Evolutionary conservation across 2,888 invertebrate genomes (phyloP), one percentile per base, ranked within the genome.

Genomic region (Dromius quadrimaculatus): DNA sequence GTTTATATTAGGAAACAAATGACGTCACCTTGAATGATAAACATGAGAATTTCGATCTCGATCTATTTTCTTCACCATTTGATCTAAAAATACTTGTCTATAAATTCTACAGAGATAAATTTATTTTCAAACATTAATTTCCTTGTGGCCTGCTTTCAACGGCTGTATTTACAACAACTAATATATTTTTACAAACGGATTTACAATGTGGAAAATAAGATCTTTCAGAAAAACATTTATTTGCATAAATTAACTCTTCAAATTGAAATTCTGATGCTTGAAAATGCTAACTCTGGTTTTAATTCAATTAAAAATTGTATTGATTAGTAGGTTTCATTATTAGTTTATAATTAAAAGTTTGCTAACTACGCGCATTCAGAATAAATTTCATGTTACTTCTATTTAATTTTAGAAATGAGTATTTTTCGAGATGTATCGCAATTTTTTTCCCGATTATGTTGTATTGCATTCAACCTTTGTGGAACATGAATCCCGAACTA

Each of bases 31-130:
- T 4, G 13, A 54, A 9, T 54, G 13, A 28, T 54, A 54, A 54
- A 54, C 50, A 54, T 54, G 13, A 28, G 9, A 54, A 32, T 54
- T 54, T 9, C 50, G 50, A 54, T 54, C 23, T 54, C 13, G 50
- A 28, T 54, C 50, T 32, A 54, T 54, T 54, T 54, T 54, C 50
- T 28, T 28, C 23, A 54, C 50, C 23, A 28, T 13, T 23, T 15
- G 23, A 54, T 54, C 50, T 54, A 54, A 54, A 54, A 54, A 54
- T 54, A 54, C 50, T 11, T 4, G 28, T 54, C 50, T 54, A 54
- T 54, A 54, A 54, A 54, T 54, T 54, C 28, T 54, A 15, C 50
- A 54, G 50, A 32, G 15, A 54, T 54, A 54, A 54, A 54, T 54
- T 54, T 54, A 54, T 54, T 28, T 28, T 54, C 41, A 54, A 28